phyloP scores from a whole-genome alignment of 2,888 invertebrate species.

The Chymomyza amoena region DNA sequence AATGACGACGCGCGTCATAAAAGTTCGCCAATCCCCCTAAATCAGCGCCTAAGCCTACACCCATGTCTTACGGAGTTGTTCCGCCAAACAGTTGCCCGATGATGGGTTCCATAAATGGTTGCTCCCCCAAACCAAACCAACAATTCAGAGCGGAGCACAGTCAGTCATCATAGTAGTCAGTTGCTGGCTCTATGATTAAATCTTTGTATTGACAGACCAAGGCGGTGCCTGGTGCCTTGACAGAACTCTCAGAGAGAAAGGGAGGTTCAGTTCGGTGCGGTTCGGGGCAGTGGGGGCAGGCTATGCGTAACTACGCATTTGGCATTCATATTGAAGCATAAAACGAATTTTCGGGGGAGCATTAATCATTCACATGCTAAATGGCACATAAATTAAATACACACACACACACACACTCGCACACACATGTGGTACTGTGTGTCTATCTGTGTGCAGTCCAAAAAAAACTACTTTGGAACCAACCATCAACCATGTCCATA shows the following conservation, averaged over 20 bases:
- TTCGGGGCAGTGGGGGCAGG: neutral
- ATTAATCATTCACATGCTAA: conserved; percentile 66
- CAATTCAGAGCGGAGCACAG: neutral
- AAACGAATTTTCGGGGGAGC: conserved; percentile 33
- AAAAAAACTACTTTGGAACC: neutral
- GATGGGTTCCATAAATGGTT: conserved; percentile 9
- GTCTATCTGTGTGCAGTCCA: neutral
- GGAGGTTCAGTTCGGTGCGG: neutral
- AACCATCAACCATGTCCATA: neutral
- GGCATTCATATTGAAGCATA: conserved; percentile 40
- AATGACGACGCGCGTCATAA: too few relatives aligned
- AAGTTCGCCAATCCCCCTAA: too few relatives aligned
- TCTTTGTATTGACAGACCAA: conserved; percentile 47
- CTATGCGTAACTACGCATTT: conserved; percentile 67
- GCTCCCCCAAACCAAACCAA: neutral
- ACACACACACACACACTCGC: neutral
- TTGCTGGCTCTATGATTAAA: conserved; percentile 33
- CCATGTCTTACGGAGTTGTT: conserved; percentile 1
- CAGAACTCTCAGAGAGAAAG: neutral
- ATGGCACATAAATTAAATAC: conserved; percentile 31
- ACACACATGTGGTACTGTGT: neutral
- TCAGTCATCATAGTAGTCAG: conserved; percentile 20
- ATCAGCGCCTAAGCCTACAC: neutral
- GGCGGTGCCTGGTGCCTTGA: conserved; percentile 14
- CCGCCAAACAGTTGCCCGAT: neutral